phyloP scores from a whole-genome alignment of 2,888 invertebrate genomes.

The Platycheirus rosarum region DNA sequence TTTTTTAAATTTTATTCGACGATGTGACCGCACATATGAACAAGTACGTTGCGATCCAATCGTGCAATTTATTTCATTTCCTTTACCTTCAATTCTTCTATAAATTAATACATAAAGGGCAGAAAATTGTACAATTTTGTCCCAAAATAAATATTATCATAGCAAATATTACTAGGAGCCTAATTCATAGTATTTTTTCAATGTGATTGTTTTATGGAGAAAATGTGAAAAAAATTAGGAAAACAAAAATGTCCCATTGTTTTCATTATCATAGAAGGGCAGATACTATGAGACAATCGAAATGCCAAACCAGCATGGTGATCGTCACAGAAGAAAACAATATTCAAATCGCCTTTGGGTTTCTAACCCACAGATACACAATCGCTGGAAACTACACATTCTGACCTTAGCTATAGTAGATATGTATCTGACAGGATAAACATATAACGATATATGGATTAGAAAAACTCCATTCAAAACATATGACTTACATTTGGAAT shows the following conservation, averaged over 20 bases:
- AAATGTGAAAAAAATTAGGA: neutral
- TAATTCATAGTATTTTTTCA: too few species aligned
- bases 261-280: constrained; percentile 6
- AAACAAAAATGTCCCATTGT: constrained; percentile 12
- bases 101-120: too few species aligned
- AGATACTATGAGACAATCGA: constrained; percentile 19
- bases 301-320: constrained; percentile 13
- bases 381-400: too few species aligned
- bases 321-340: constrained; percentile 8
- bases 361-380: neutral
- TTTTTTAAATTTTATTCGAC: too few species aligned
- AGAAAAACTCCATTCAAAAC: neutral
- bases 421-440: constrained; percentile 7
- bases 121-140: too few species aligned
- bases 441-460: neutral
- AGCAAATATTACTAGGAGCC: too few species aligned
- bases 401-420: constrained; percentile 10
- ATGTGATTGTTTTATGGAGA: too few species aligned
- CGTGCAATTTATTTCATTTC: too few species aligned
- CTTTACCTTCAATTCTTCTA: too few species aligned
- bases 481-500: constrained; percentile 13
- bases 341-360: constrained; percentile 17
- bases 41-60: too few species aligned
- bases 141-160: too few species aligned
- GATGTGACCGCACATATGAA: too few species aligned